Conservation (phyloP, 1,140 invertebrate species). For the Gryon sp. region DNA sequence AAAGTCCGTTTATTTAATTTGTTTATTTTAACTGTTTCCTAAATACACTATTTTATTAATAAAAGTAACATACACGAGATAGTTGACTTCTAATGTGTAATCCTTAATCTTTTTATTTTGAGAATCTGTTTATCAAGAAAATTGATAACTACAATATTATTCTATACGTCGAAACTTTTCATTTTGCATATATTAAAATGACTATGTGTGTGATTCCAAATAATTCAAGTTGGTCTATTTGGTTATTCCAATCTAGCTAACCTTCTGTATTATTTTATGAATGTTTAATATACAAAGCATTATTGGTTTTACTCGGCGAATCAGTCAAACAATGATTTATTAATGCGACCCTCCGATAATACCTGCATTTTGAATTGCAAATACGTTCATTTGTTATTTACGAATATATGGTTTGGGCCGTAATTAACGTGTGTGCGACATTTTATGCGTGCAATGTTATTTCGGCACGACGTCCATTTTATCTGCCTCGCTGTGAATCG, state of each 20-base stretch:
- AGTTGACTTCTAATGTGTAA: too few relatives aligned
- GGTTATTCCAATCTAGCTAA: slow-evolving; percentile 17
- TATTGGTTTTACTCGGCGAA: slow-evolving; percentile 49
- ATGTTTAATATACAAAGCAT: slow-evolving; percentile 56
- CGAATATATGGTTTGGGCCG: slow-evolving; percentile 21
- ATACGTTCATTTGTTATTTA: slow-evolving; percentile 51
- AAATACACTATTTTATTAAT: too few relatives aligned
- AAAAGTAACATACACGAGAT: too few relatives aligned
- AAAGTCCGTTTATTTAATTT: too few relatives aligned
- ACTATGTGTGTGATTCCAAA: too few relatives aligned
- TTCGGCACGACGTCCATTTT: slow-evolving; percentile 1
- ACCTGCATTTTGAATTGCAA: slow-evolving; percentile 48
- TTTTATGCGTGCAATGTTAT: slow-evolving; percentile 14
- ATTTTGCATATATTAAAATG: too few relatives aligned
- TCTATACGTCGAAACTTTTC: too few relatives aligned
- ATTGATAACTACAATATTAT: too few relatives aligned
- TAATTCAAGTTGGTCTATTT: slow-evolving; percentile 13
- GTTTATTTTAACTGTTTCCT: too few relatives aligned
- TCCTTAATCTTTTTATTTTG: too few relatives aligned
- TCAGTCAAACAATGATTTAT: slow-evolving; percentile 52
- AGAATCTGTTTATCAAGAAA: too few relatives aligned
- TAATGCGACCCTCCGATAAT: slow-evolving; percentile 46
- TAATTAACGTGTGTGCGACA: slow-evolving; percentile 44
- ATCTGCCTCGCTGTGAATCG: slow-evolving; percentile 3
- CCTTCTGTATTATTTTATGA: slow-evolving; percentile 46